A percentile compares a stretch with the other conserved stretches of the same genome.
These are phyloP conservation scores for Arvicanthis niloticus DNA, from an alignment of 2,113 vertebrate genomes.

Conservation along the genomic window DNA sequence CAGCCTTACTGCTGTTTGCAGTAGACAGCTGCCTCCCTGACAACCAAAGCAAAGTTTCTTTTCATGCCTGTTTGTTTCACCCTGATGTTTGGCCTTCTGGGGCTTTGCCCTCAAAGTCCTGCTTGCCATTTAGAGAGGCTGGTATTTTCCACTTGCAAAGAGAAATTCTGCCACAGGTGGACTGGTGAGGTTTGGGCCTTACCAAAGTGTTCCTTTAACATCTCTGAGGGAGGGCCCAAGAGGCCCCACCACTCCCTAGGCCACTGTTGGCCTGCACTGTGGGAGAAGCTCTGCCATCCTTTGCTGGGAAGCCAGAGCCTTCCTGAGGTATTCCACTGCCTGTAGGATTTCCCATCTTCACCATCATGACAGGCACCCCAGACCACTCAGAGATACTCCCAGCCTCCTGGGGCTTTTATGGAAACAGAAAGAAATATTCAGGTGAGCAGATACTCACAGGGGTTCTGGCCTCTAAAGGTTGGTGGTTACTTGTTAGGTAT, in stretches of 20 bases:
- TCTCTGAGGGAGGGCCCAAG: neutral
- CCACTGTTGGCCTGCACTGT: neutral
- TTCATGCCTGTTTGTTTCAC: neutral
- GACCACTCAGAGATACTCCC: neutral
- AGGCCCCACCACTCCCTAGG: neutral
- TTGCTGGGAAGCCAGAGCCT: neutral
- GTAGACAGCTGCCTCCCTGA: neutral
- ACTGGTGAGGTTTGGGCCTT: neutral
- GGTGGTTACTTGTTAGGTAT: neutral
- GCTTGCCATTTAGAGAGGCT: neutral
- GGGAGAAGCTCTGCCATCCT: neutral
- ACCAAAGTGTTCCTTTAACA: neutral
- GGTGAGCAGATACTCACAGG: neutral
- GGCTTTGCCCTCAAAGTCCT: neutral
- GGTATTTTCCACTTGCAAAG: neutral
- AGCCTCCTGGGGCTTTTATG: neutral
- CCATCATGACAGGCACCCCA: neutral
- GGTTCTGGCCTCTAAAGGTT: neutral
- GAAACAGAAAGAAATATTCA: neutral
- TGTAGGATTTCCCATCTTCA: neutral
- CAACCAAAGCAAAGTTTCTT: neutral
- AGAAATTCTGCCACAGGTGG: neutral
- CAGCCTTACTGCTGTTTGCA: neutral
- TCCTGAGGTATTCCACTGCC: neutral
- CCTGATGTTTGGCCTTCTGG: neutral